Percentiles rank a stretch among this genome's conserved stretches.
Conservation (phyloP, 1,140 invertebrate species). For the Araneus ventricosus region DNA sequence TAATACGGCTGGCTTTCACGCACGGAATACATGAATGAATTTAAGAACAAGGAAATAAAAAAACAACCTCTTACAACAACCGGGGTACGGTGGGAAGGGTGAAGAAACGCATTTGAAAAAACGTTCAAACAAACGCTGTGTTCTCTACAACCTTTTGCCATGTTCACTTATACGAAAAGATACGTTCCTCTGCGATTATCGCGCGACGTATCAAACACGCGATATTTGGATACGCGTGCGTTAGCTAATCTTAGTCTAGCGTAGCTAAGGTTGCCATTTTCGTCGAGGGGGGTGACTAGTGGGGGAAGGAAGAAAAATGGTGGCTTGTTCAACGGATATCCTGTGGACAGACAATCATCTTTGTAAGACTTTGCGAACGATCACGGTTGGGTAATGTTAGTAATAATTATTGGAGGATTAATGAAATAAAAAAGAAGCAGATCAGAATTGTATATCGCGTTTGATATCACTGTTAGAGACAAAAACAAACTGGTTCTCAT, state of each 20-base stretch:
- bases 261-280: constrained; percentile 48
- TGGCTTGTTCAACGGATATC: constrained; percentile 67
- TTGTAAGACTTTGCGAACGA: background rate
- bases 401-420: constrained; percentile 55
- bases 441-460: constrained; percentile 33
- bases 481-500: constrained; percentile 24
- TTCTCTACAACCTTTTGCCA: constrained; percentile 39
- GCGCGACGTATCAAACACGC: constrained; percentile 56
- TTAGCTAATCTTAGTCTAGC: constrained; percentile 48
- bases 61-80: background rate
- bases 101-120: constrained; percentile 27
- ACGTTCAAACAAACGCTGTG: constrained; percentile 23
- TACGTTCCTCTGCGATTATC: constrained; percentile 51
- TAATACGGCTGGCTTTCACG: constrained; percentile 22
- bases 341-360: constrained; percentile 60
- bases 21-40: constrained; percentile 58
- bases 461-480: constrained; percentile 16
- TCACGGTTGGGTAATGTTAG: constrained; percentile 33
- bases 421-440: constrained; percentile 45
- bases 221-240: constrained; percentile 32
- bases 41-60: constrained; percentile 19
- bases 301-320: constrained; percentile 4
- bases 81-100: background rate
- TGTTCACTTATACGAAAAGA: constrained; percentile 24
- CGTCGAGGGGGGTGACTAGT: background rate